Percentiles rank a stretch among this genome's conserved stretches.
These are phyloP conservation scores for Drosophila mojavensis DNA, from an alignment of 1,140 invertebrate genomes.

Conservation along the genomic window DNA sequence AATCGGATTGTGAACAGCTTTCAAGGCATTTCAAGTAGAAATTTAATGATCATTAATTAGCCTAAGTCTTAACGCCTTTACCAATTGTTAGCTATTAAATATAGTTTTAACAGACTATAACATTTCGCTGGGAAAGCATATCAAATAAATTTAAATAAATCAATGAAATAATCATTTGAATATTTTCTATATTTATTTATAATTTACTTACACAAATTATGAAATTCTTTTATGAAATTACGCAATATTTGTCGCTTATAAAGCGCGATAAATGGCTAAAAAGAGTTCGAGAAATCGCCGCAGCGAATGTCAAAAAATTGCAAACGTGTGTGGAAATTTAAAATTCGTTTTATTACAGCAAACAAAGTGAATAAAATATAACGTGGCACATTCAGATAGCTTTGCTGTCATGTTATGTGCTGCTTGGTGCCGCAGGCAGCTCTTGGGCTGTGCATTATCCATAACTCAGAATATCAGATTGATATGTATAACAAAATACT, in stretches of 20 bases:
- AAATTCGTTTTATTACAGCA: constrained; percentile 23
- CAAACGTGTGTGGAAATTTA: constrained; percentile 53
- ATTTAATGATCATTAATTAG: no score
- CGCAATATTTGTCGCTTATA: constrained; percentile 7
- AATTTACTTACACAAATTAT: no score
- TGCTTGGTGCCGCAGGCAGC: constrained; percentile 16
- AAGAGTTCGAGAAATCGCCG: constrained; percentile 7
- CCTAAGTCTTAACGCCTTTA: no score
- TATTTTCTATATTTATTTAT: no score
- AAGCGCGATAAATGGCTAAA: constrained; percentile 8
- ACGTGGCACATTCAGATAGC: constrained; percentile 31
- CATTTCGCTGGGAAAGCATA: neutral
- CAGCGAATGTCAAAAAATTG: constrained; percentile 8
- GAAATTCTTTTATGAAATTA: neutral
- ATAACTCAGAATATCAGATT: constrained; percentile 49
- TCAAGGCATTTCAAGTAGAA: no score
- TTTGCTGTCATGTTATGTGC: constrained; percentile 29
- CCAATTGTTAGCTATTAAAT: no score
- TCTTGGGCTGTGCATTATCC: constrained; percentile 1
- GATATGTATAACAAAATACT: constrained; percentile 63
- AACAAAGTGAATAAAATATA: constrained; percentile 37
- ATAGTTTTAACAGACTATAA: no score
- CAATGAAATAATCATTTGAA: no score
- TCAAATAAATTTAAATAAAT: neutral
- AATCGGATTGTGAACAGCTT: no score